Conservation (phyloP, 2,888 invertebrate species). For the Pyrrhia umbra region DNA sequence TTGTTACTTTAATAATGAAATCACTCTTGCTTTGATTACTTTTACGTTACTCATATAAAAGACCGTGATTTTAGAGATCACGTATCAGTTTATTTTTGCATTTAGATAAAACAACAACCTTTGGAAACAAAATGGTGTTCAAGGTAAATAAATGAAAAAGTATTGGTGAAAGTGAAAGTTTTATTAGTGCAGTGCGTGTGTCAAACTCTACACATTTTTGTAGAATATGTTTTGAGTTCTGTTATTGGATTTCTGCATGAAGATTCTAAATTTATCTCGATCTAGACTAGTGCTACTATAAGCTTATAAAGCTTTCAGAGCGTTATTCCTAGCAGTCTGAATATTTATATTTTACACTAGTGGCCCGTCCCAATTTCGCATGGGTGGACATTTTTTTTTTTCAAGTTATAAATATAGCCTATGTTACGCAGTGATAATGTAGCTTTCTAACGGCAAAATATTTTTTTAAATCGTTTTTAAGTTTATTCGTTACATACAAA, state of each 20-base stretch:
- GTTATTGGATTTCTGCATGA: background rate
- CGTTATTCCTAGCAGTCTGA: too few species aligned
- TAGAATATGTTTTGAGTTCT: background rate
- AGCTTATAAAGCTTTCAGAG: too few species aligned
- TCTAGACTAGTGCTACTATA: too few species aligned
- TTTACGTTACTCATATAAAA: slow-evolving; percentile 52
- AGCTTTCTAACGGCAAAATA: too few species aligned
- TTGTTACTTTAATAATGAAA: slow-evolving; percentile 36
- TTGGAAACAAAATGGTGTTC: slow-evolving; percentile 20
- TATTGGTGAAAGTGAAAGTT: background rate
- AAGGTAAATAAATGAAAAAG: slow-evolving; percentile 36
- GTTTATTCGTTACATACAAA: too few species aligned
- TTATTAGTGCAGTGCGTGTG: background rate
- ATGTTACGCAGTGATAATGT: too few species aligned
- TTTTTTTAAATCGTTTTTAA: too few species aligned
- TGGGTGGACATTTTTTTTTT: too few species aligned
- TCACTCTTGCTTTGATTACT: slow-evolving; percentile 43
- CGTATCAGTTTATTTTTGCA: slow-evolving; percentile 35
- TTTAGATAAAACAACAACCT: slow-evolving; percentile 18
- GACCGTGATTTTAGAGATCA: slow-evolving; percentile 16
- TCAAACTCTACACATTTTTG: background rate
- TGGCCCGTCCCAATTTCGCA: too few species aligned
- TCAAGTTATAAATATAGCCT: too few species aligned
- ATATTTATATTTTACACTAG: too few species aligned
- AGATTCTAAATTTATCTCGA: background rate